Conservation (phyloP, 1,140 invertebrate genomes). For the Brachystomella parvula region DNA sequence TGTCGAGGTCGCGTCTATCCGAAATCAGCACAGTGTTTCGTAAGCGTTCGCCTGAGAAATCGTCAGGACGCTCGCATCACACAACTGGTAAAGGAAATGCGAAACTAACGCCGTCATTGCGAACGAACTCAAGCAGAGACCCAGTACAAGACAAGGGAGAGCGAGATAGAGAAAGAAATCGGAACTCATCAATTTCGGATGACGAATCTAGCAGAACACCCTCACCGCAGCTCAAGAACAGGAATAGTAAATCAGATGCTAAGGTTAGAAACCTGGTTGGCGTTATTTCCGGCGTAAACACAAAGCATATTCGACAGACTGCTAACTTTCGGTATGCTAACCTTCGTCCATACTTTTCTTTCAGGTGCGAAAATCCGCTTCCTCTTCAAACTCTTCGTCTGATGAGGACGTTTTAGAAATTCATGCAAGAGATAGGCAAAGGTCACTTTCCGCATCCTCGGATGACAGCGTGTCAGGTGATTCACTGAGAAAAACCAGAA, state of each 20-base stretch:
- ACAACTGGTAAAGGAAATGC: neutral
- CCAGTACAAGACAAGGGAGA: neutral
- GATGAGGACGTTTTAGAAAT: conserved; percentile 33
- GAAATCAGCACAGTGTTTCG: neutral
- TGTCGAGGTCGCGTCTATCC: neutral
- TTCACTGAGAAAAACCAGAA: conserved; percentile 6
- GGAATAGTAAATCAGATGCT: neutral
- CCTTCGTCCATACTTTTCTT: neutral
- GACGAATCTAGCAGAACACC: neutral
- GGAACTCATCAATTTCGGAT: conserved; percentile 7
- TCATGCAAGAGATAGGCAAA: conserved; percentile 19
- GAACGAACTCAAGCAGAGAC: neutral
- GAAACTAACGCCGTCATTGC: neutral
- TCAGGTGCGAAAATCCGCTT: neutral
- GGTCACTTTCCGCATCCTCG: conserved; percentile 16
- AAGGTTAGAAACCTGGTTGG: conserved; percentile 13
- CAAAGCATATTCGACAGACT: neutral
- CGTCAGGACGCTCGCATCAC: neutral
- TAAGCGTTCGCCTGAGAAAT: neutral
- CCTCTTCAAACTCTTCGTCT: conserved; percentile 23
- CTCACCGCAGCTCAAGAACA: conserved; percentile 2
- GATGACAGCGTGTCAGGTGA: conserved; percentile 1
- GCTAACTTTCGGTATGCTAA: neutral
- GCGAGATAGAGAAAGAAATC: conserved; percentile 1
- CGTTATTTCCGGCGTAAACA: neutral